Evolutionary conservation across 2,888 invertebrate species (phyloP).

Genomic region (Philhelius pedissequus): DNA sequence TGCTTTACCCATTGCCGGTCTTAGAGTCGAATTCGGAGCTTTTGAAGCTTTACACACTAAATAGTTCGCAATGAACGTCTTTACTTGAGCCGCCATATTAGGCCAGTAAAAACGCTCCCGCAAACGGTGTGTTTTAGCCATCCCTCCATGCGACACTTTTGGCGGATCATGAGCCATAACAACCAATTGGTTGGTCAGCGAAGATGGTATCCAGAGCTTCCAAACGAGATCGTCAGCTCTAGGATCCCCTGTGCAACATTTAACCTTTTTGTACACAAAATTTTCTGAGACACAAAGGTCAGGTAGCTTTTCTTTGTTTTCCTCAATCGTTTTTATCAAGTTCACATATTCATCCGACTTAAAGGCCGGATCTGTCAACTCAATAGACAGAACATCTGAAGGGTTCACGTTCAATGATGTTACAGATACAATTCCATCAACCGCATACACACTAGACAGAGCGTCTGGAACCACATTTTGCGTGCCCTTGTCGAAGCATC

Average conservation of each 20-base stretch:
- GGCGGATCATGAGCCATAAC: too few relatives aligned
- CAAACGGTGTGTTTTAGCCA: not conserved
- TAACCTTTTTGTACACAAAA: not conserved
- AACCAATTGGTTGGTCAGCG: not conserved
- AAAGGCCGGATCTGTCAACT: not conserved
- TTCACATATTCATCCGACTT: too few relatives aligned
- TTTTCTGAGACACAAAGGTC: not conserved
- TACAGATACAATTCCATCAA: not conserved
- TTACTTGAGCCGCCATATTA: not conserved
- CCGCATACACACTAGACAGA: constrained; percentile 44
- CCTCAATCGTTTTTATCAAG: not conserved
- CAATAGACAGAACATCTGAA: not conserved
- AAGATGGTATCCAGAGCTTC: not conserved
- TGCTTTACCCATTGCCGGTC: not conserved
- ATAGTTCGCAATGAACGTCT: not conserved
- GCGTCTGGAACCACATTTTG: constrained; percentile 70
- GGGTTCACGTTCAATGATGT: not conserved
- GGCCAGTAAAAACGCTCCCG: not conserved
- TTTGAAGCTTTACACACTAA: not conserved
- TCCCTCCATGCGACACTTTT: not conserved
- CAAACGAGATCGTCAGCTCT: not conserved
- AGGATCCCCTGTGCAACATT: not conserved
- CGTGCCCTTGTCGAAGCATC: constrained; percentile 30
- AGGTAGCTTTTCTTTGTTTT: not conserved
- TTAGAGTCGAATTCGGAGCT: not conserved